Evolutionary conservation across 1,140 invertebrate genomes (phyloP).

Genomic region (Ceratina japonica): DNA sequence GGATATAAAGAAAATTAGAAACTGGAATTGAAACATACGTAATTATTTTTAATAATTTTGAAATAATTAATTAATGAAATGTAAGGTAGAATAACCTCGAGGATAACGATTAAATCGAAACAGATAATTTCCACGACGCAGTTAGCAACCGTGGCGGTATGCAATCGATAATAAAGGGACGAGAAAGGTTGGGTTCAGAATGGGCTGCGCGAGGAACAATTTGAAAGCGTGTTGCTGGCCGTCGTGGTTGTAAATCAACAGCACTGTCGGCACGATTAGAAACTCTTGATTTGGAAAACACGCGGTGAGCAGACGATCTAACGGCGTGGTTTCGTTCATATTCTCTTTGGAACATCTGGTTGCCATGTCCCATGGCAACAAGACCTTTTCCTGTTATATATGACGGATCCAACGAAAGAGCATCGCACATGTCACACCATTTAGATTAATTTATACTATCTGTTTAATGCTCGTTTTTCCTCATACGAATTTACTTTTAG

Average conservation of each 20-base stretch:
- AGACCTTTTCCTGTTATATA: not conserved
- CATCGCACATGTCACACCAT: not conserved
- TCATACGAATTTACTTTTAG: no score
- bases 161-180: constrained; percentile 29
- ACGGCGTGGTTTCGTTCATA: not conserved
- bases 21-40: no score
- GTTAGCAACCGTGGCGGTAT: not conserved
- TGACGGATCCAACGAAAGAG: not conserved
- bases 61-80: not conserved
- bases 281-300: constrained; percentile 17
- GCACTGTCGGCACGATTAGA: constrained; percentile 12
- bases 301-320: not conserved
- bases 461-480: not conserved
- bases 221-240: not conserved
- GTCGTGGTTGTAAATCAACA: constrained; percentile 27
- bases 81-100: no score
- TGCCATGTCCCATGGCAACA: not conserved
- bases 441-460: not conserved
- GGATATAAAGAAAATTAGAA: no score
- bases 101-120: not conserved
- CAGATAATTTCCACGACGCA: not conserved
- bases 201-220: not conserved
- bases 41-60: not conserved
- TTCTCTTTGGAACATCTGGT: not conserved
- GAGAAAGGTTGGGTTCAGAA: not conserved